phyloP scores from a whole-genome alignment of 2,797 vertebrate species.

The Melanotaenia parkinsoni region DNA sequence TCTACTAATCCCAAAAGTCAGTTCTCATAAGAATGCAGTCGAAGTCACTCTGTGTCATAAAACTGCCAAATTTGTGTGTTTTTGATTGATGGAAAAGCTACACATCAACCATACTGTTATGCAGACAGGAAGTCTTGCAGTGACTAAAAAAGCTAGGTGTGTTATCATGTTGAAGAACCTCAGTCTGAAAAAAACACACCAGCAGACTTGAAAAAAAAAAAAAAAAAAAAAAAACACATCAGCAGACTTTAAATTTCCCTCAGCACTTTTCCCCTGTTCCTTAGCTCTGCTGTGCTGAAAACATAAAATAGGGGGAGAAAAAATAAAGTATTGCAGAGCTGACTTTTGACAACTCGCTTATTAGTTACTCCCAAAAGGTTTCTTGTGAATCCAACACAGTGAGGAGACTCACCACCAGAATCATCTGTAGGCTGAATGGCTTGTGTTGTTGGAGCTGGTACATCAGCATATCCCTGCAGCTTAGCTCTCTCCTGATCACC shows the following conservation, averaged over 20 bases:
- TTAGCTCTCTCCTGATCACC: constrained; percentile 84
- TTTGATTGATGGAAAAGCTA: not conserved
- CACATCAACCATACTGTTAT: not conserved
- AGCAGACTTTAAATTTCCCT: constrained; percentile 29
- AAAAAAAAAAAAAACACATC: constrained; percentile 10
- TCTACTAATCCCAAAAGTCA: constrained; percentile 18
- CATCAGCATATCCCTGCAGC: constrained; percentile 68
- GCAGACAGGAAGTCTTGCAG: not conserved
- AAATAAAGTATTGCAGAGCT: constrained; percentile 19
- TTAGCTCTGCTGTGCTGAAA: constrained; percentile 27
- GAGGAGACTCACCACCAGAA: constrained; percentile 72
- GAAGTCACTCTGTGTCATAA: not conserved
- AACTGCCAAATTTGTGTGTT: not conserved
- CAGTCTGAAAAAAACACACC: not conserved
- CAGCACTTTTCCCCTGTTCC: constrained; percentile 20
- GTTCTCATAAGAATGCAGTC: constrained; percentile 19
- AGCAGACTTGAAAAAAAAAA: no score
- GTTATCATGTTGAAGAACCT: constrained; percentile 8
- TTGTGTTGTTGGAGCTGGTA: constrained; percentile 74
- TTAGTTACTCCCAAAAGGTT: constrained; percentile 7
- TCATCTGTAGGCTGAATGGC: constrained; percentile 65
- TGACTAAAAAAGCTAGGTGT: constrained; percentile 6
- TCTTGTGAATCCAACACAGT: not conserved
- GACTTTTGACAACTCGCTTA: constrained; percentile 25
- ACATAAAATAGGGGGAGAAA: not conserved